Percentiles rank a stretch among this genome's conserved stretches.
These are phyloP conservation scores for Sebastes matsubarae DNA, from an alignment of 2,797 vertebrate species.

Conservation along the genomic window DNA sequence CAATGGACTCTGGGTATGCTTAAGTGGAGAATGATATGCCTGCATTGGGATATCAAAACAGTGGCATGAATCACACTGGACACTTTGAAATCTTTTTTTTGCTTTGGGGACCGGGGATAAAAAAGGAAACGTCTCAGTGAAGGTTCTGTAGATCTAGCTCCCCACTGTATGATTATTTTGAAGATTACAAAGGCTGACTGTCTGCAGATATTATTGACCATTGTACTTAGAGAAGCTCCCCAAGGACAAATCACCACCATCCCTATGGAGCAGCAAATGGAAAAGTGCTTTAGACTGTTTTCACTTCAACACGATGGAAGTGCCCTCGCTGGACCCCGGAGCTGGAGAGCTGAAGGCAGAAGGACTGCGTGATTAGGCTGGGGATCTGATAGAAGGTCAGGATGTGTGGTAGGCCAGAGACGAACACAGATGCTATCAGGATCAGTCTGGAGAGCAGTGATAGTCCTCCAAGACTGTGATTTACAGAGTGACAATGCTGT, in stretches of 20 bases:
- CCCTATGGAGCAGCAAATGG: conserved; percentile 39
- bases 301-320: conserved; percentile 47
- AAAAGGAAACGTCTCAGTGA: conserved; percentile 19
- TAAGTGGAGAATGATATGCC: conserved; percentile 19
- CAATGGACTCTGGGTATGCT: conserved; percentile 29
- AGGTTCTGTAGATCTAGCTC: conserved; percentile 18
- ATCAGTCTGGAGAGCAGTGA: conserved; percentile 63
- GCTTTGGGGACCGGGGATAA: neutral
- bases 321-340: conserved; percentile 31
- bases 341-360: conserved; percentile 36
- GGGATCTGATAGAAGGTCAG: conserved; percentile 71
- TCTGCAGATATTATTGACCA: conserved; percentile 51
- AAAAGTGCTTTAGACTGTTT: conserved; percentile 62
- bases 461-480: conserved; percentile 50
- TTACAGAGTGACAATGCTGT: conserved; percentile 49
- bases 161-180: conserved; percentile 33
- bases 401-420: conserved; percentile 60
- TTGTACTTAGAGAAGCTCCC: conserved; percentile 37
- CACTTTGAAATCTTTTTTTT: conserved; percentile 38
- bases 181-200: conserved; percentile 27
- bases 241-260: conserved; percentile 39
- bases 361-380: conserved; percentile 54
- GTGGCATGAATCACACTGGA: conserved; percentile 33
- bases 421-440: conserved; percentile 75
- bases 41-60: conserved; percentile 43